Evolutionary conservation across 2,113 vertebrate genomes (phyloP), one percentile per base, ranked within the genome.

Genomic region (Mixornis gularis): DNA sequence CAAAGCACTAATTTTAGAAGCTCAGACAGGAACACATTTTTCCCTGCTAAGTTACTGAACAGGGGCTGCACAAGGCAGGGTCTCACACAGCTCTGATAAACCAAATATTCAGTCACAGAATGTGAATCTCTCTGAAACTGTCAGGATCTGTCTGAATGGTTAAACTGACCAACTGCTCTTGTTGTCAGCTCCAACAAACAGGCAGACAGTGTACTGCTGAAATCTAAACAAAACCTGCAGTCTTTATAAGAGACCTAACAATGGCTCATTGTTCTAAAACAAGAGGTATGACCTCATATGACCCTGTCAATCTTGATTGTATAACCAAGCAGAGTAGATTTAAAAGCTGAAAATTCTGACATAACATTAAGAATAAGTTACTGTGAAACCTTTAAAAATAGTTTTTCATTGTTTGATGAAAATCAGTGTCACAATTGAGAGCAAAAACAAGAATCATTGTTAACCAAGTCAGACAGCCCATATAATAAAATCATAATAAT

Each of bases 191-290:
- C 66, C 73, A 77, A 96, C 86, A 92, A 96, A 96, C 13, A 92
- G 73, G 84, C 85, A 95, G 95, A 86, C 95, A 96, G 84, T 60
- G 89, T 72, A 49, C 87, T 95, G 93, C 94, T 96, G 86, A 95
- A 96, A 95, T 93, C 93, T 93, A 96, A 97, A 97, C 55, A 97
- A 94, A 97, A 97, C 89, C 96, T 91, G 76, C 52, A 88, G 79
- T 85, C 93, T 95, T 85, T 95, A 44, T 73, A 52, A 69, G 44
- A 88, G 72, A 65, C 32, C 85, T 87, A 95, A 94, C 93, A 97
- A 98, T 84, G 96, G 96, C 41, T 90, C 92, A 97, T 97, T 97
- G 97, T 97, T 95, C 91, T 59, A 72, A 84, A 79, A 84, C 84
- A 96, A 93, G 92, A 96, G 78, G 72, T 91, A 92, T 94, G 94